phyloP scores from a whole-genome alignment of 1,140 invertebrate genomes.

The Teleopsis dalmanni region DNA sequence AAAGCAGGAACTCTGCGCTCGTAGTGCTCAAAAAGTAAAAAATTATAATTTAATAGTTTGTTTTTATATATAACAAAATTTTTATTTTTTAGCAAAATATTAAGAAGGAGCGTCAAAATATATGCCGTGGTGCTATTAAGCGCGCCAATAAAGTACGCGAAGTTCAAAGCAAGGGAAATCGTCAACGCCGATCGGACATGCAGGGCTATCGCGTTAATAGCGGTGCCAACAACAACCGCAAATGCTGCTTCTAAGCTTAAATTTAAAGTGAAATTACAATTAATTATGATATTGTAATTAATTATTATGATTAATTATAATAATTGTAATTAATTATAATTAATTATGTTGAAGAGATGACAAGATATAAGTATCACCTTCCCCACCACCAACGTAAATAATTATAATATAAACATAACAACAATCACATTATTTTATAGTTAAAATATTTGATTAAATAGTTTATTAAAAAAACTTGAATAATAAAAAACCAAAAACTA shows the following conservation, averaged over 20 bases:
- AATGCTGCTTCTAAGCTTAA: conserved; percentile 55
- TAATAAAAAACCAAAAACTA: too few species aligned
- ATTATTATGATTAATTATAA: too few species aligned
- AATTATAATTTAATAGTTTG: background rate
- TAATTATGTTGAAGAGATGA: too few species aligned
- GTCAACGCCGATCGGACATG: conserved; percentile 55
- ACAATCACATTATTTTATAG: too few species aligned
- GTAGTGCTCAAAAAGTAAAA: conserved; percentile 35
- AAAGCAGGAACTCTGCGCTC: conserved; percentile 33
- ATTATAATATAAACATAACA: too few species aligned
- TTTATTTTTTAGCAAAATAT: background rate
- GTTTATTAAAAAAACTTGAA: too few species aligned
- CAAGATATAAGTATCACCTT: too few species aligned
- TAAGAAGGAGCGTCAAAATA: conserved; percentile 48
- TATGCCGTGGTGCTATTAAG: conserved; percentile 53
- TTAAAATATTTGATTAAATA: too few species aligned
- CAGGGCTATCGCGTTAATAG: conserved; percentile 53
- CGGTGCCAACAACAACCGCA: conserved; percentile 65
- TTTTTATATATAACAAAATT: background rate
- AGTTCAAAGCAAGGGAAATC: conserved; percentile 54
- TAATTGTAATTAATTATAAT: too few species aligned
- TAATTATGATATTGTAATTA: too few species aligned
- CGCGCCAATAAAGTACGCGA: conserved; percentile 60
- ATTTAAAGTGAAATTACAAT: too few species aligned
- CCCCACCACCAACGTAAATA: too few species aligned